Base-by-base conservation (phyloP, 2,888 invertebrate genomes). In the Crioceris asparagi region DNA sequence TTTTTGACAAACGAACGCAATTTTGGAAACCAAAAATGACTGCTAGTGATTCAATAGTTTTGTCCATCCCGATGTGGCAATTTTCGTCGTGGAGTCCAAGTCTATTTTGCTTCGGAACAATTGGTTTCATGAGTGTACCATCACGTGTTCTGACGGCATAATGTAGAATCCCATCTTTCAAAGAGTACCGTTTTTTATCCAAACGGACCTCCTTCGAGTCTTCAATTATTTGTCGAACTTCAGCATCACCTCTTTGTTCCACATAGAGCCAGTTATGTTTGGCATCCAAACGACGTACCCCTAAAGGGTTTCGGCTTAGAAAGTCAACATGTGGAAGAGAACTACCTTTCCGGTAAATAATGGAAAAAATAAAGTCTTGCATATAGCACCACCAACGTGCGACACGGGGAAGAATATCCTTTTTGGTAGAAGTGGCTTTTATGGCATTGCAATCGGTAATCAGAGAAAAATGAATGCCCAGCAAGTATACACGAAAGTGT, bases 401-500 rank as follows among this genome's bases (percentile, higher is more conserved):
- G 1, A 54, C 48, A 3, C 54, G 35, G 2, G 56, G 55, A n/a
- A 29, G 10, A 12, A 39, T 11, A 36, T 59, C 51, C 15, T 49
- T 48, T 32, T 59, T 56, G 1, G 29, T 38, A 11, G 51, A 36
- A 1, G 55, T 53, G 0, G 47, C 30, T 18, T 52, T 53, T 2
- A 59, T 23, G 1, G 57, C 49, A 14, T 52, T 53, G 32, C 58
- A 60, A 34, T 64, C 62, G 1, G 54, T 56, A 1, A 50, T 35
- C 2, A 56, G 36, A 3, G 39, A 49, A 21, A 57, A 55, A 1
- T 26, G 29, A 3, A 42, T 34, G 2, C 51, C 53, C 10, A 50
- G 39, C 0, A 55, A 29, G 29, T 53, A 55, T 4, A 43, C 43
- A 6, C 51, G 46, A 34, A 56, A 54, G 37, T 52, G 40, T 17